Base-by-base conservation (phyloP, 2,113 vertebrate genomes). In the Ptychochromis oligacanthus region DNA sequence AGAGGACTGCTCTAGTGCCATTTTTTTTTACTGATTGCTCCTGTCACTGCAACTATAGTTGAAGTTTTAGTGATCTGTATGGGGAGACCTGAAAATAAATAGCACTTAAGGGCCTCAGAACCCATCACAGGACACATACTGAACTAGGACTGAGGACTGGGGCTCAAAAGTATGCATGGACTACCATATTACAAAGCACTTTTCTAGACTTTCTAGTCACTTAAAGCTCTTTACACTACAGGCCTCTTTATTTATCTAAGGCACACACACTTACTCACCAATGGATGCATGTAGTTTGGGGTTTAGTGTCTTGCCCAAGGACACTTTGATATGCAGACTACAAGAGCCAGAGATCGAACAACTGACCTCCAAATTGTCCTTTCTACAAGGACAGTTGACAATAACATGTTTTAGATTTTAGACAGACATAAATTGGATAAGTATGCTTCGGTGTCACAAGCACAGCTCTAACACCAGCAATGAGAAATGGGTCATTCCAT, bases 31-130 rank as follows among this genome's bases (percentile, higher is more conserved):
- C 38, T 79, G 36, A 60, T 78, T 65, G 72, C 38, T 80, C 38
- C 36, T 38, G 85, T 78, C 82, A 77, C 76, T 49, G 55, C 15
- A 70, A 49, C 65, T 77, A 5, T 67, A 72, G 57, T 26, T 54
- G 57, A 79, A 36, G 67, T 83, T 83, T 81, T 81, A 75, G 46
- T 75, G 79, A 81, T 55, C 49, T 43, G 52, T 81, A 76, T 20
- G 2, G 38, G 31, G 60, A 80, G 55, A 31, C 24, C 52, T 67
- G 64, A 60, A 77, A 70, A 79, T 62, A 82, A 84, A 62, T 79
- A 75, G 79, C 55, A 61, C 75, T 76, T 61, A 7, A 17, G 80
- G 74, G 83, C 72, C 46, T 70, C 43, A 70, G 43, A 17, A 52
- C 43, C 17, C 22, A 28, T 70, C 65, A 70, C 65, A 49, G 65